Evolutionary conservation across 2,888 invertebrate species (phyloP).

Genomic region (Rhimphoctona megacephalus): DNA sequence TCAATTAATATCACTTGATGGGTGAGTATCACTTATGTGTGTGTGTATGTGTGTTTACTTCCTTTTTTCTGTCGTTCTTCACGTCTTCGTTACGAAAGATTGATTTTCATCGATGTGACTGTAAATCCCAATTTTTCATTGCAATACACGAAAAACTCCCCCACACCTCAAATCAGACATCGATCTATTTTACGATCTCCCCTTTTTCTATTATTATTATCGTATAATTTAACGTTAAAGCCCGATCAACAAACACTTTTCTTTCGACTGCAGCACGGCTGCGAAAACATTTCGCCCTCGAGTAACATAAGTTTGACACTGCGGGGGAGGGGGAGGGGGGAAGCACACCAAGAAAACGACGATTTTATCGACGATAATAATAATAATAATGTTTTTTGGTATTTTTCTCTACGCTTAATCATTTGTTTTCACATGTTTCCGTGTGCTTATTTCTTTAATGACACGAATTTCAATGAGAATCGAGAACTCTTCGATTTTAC

Average conservation of each 20-base stretch:
- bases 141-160: conserved; percentile 24
- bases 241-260: conserved; percentile 15
- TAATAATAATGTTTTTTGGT: background rate
- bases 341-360: conserved; percentile 20
- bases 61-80: conserved; percentile 10
- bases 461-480: background rate
- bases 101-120: conserved; percentile 8
- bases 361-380: conserved; percentile 37
- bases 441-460: background rate
- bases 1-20: conserved; percentile 48
- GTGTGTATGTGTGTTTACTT: background rate
- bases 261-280: background rate
- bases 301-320: background rate
- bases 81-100: conserved; percentile 47
- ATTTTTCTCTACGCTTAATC: background rate
- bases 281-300: conserved; percentile 1
- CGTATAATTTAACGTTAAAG: background rate
- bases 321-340: background rate
- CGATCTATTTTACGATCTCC: background rate
- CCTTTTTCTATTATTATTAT: background rate
- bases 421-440: background rate
- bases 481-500: background rate
- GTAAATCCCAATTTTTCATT: conserved; percentile 41
- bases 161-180: conserved; percentile 32
- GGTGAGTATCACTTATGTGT: background rate